Percentiles rank a stretch among this genome's conserved stretches.
phyloP scores from a whole-genome alignment of 92 coral and sea anemone genomes.

The Palythoa caribaeorum region DNA sequence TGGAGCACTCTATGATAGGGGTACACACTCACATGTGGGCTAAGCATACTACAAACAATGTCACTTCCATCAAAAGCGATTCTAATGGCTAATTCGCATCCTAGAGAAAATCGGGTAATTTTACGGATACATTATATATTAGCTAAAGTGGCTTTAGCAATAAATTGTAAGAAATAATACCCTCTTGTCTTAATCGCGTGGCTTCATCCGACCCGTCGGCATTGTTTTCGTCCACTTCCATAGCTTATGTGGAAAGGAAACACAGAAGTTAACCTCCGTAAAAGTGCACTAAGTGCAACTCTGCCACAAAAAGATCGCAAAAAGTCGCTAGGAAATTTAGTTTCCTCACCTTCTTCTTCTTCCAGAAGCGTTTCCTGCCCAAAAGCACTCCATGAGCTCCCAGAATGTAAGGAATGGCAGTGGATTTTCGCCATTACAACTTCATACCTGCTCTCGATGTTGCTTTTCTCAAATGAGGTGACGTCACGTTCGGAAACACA shows the following conservation, averaged over 20 bases:
- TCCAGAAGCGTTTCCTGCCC: constrained; percentile 82
- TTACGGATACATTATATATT: neutral
- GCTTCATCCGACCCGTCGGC: constrained; percentile 87
- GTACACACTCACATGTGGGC: constrained; percentile 28
- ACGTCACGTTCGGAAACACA: constrained; percentile 91
- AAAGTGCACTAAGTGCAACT: constrained; percentile 60
- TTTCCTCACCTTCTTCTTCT: constrained; percentile 91
- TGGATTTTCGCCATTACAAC: constrained; percentile 99
- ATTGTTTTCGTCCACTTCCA: constrained; percentile 99
- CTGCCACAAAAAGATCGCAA: constrained; percentile 22
- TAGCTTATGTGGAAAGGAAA: constrained; percentile 86
- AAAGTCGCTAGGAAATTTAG: constrained; percentile 52
- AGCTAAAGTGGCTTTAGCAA: neutral
- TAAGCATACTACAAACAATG: constrained; percentile 19
- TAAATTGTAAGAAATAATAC: constrained; percentile 57
- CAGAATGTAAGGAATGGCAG: constrained; percentile 99
- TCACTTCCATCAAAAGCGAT: constrained; percentile 18
- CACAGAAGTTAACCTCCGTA: constrained; percentile 74
- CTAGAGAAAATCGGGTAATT: constrained; percentile 38
- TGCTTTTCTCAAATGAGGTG: constrained; percentile 87
- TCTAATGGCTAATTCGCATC: neutral
- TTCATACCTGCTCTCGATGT: constrained; percentile 94
- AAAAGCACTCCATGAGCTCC: constrained; percentile 98
- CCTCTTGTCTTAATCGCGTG: constrained; percentile 93
- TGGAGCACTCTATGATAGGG: constrained; percentile 38